These are phyloP conservation scores for Menura novaehollandiae DNA, from an alignment of 2,113 vertebrate species.

Conservation along the genomic window DNA sequence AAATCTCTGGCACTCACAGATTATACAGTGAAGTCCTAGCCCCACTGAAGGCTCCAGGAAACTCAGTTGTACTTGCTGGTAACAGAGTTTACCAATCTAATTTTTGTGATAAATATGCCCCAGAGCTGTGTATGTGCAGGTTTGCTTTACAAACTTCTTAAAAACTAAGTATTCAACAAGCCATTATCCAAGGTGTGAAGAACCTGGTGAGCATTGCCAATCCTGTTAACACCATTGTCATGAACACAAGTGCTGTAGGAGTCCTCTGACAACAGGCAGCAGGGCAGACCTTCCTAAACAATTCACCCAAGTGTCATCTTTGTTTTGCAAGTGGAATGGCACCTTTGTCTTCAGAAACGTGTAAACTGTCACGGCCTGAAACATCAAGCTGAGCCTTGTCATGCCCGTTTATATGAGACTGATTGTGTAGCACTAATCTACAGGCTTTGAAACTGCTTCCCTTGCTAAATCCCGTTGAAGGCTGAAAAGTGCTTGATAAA, in stretches of 20 bases:
- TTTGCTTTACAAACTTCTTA: background rate
- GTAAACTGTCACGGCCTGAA: conserved; percentile 33
- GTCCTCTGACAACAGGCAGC: background rate
- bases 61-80: background rate
- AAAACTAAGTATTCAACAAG: background rate
- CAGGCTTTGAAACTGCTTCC: conserved; percentile 13
- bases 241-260: background rate
- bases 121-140: background rate
- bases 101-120: background rate
- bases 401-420: background rate
- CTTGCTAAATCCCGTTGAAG: conserved; percentile 40
- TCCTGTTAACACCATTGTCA: conserved; percentile 10
- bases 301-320: background rate
- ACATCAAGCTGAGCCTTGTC: conserved; percentile 8
- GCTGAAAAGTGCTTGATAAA: conserved; percentile 34
- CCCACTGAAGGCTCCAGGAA: background rate
- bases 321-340: background rate
- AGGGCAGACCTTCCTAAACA: background rate
- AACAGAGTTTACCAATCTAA: background rate
- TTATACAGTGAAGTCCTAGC: background rate
- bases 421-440: conserved; percentile 45
- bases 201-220: background rate
- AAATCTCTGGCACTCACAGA: background rate
- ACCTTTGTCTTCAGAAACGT: conserved; percentile 29
- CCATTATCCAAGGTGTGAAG: background rate